Percentiles rank a stretch among this genome's conserved stretches.
Evolutionary conservation across 1,140 invertebrate species (phyloP).

Genomic region (Drosophila kohkoa): DNA sequence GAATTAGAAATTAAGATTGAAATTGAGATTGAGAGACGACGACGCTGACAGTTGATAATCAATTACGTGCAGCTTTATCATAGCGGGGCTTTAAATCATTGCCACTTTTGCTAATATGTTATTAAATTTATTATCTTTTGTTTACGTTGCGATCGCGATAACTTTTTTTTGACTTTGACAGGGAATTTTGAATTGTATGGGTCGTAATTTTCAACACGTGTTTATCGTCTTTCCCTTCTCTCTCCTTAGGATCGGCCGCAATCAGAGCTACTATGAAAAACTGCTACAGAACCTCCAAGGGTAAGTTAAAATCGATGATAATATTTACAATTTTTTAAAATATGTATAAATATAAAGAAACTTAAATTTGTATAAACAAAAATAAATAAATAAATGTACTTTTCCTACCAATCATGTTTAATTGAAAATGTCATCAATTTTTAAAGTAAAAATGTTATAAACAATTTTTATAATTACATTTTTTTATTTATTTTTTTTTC

Average conservation of each 20-base stretch:
- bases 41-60: constrained; percentile 13
- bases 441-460: too few relatives aligned
- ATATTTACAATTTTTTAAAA: too few relatives aligned
- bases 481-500: too few relatives aligned
- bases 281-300: constrained; percentile 89
- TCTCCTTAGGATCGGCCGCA: constrained; percentile 88
- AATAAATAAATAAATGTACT: too few relatives aligned
- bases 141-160: neutral
- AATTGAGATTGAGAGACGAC: neutral
- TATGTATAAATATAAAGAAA: too few relatives aligned
- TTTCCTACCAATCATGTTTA: too few relatives aligned
- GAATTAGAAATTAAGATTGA: neutral
- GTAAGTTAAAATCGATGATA: constrained; percentile 84
- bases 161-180: neutral
- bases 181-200: neutral
- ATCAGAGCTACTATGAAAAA: constrained; percentile 87
- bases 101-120: neutral
- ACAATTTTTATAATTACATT: too few relatives aligned
- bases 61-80: constrained; percentile 9
- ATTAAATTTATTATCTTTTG: neutral
- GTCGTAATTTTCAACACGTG: constrained; percentile 27
- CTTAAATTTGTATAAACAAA: too few relatives aligned
- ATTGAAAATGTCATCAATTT: too few relatives aligned
- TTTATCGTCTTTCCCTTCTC: constrained; percentile 27
- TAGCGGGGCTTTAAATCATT: neutral